phyloP scores from a whole-genome alignment of 1,140 invertebrate genomes.

The Akabosia matsudoensis region DNA sequence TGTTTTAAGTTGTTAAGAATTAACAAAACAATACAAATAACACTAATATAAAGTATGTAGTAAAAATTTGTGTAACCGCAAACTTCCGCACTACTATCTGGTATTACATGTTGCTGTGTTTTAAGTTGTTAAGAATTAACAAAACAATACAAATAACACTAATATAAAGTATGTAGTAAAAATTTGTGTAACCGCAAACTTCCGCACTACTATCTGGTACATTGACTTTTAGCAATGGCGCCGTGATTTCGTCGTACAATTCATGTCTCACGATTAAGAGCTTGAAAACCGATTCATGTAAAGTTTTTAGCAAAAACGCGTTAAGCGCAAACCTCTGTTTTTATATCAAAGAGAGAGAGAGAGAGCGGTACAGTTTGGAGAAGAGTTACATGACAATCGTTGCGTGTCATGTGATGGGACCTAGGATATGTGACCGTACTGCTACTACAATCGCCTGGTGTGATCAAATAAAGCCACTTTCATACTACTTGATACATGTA shows the following conservation, averaged over 20 bases:
- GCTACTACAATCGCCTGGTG: background rate
- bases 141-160: too few relatives aligned
- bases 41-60: too few relatives aligned
- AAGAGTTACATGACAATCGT: background rate
- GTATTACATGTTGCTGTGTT: too few relatives aligned
- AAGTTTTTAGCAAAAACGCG: background rate
- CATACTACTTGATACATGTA: background rate
- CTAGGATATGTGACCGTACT: background rate
- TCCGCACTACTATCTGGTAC: too few relatives aligned
- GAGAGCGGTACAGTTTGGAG: background rate
- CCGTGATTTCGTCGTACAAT: background rate
- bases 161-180: too few relatives aligned
- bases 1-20: too few relatives aligned
- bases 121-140: too few relatives aligned
- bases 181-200: too few relatives aligned
- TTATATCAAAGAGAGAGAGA: background rate
- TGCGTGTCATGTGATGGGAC: slow-evolving; percentile 9
- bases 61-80: too few relatives aligned
- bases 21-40: too few relatives aligned
- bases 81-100: too few relatives aligned
- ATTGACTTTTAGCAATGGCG: too few relatives aligned
- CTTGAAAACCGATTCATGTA: background rate
- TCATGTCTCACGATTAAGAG: background rate
- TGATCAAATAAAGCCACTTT: slow-evolving; percentile 16
- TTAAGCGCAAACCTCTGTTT: background rate